Evolutionary conservation across 2,888 invertebrate species (phyloP), one percentile per base, ranked within the genome.

Genomic region (Osedax fenrisi): DNA sequence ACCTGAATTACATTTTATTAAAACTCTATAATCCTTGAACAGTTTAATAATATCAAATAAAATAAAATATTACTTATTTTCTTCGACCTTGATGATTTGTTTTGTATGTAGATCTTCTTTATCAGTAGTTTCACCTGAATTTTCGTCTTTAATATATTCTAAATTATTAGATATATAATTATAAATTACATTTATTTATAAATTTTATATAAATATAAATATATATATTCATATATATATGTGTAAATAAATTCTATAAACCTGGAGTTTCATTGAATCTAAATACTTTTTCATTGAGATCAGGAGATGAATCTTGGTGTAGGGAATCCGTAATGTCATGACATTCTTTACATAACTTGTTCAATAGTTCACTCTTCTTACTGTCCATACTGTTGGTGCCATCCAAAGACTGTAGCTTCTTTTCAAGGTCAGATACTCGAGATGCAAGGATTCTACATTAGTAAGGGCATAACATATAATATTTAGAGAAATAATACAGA

Each of bases 341-440:
- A 17, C 41, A 41, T 41, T 41, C 41, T 17, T 41, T 17, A 17
- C 41, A 41, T 17, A 41, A 41, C 5, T 17, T 5, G 17, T 17
- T 41, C 41, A 41, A 41, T 17, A 41, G 17, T 41, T 5, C 41
- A 41, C 17, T 41, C 41, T 41, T 41, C 41, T 41, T 17, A 17
- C 10, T 41, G 41, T 41, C 41, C 41, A 41, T 41, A 17, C 17
- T 41, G 41, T 41, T 41, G 41, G 17, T 41, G 41, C 41, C 5
- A 10, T 41, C 10, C 10, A 41, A 41, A 41, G 41, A 41, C 41
- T 41, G 41, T 78, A 91, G 85, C 69, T 90, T 88, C 81, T 89
- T 89, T 78, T 92, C 92, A 68, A 92, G 85, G 84, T 92, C 91
- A n/a, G 89, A 88, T 79, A 92, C 90, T 84, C 92, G 88, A 76